A percentile compares a stretch with the other conserved stretches of the same genome.
phyloP scores from a whole-genome alignment of 2,888 invertebrate genomes.

The Scrobipalpa atriplicella region DNA sequence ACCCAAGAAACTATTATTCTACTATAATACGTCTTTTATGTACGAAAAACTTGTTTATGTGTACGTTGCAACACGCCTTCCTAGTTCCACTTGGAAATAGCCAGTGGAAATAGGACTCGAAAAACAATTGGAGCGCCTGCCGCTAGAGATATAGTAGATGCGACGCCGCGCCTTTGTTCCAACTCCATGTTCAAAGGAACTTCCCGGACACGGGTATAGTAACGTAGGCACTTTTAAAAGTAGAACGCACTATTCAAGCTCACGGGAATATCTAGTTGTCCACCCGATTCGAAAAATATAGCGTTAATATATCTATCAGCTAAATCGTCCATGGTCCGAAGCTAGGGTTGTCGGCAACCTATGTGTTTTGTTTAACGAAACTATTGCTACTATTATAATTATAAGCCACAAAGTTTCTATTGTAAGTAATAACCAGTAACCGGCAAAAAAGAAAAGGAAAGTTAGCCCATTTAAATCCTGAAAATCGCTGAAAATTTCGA shows the following conservation, averaged over 20 bases:
- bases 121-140: slow-evolving; percentile 29
- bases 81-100: slow-evolving; percentile 1
- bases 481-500: no score
- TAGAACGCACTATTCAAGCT: background rate
- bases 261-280: background rate
- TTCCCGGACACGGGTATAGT: slow-evolving; percentile 3
- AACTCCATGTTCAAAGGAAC: slow-evolving; percentile 18
- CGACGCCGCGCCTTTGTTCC: slow-evolving; percentile 25
- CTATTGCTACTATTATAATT: no score
- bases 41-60: background rate
- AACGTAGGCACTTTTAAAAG: background rate
- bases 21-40: background rate
- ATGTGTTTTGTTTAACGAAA: no score
- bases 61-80: background rate
- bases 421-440: no score
- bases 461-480: no score
- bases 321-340: slow-evolving; percentile 1
- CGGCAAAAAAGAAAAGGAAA: no score
- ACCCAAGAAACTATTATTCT: no score
- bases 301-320: slow-evolving; percentile 9
- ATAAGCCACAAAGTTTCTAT: no score
- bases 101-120: background rate
- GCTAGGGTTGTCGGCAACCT: slow-evolving; percentile 1
- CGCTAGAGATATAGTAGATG: slow-evolving; percentile 28
- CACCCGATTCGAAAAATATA: slow-evolving; percentile 22